A percentile compares a stretch with the other conserved stretches of the same genome.
Evolutionary conservation across 2,113 vertebrate genomes (phyloP).

Genomic region (Gallinago undulata): DNA sequence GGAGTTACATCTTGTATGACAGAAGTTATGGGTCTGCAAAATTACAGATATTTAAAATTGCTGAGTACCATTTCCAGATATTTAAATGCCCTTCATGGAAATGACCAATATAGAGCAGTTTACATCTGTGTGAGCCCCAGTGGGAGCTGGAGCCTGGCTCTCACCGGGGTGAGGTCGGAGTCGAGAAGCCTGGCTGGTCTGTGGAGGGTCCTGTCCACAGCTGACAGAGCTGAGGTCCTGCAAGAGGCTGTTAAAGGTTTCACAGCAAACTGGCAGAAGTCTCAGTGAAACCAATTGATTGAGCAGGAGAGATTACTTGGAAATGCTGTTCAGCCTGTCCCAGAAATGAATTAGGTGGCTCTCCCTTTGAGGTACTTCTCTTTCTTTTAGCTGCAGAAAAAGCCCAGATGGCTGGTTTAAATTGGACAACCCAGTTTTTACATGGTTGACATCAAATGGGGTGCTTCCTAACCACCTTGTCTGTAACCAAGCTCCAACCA

Average conservation of each 20-base stretch:
- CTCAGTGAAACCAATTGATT: not conserved
- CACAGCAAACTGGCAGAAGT: not conserved
- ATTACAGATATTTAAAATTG: not conserved
- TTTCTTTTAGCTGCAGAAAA: not conserved
- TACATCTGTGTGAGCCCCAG: not conserved
- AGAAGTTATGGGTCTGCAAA: not conserved
- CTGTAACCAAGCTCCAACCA: not conserved
- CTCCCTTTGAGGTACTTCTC: not conserved
- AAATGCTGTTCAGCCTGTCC: not conserved
- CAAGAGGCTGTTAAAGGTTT: not conserved
- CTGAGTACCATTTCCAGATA: not conserved
- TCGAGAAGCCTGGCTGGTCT: not conserved
- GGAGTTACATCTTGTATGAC: not conserved
- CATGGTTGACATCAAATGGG: not conserved
- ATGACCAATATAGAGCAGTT: not conserved
- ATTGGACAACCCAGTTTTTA: not conserved
- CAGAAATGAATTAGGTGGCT: not conserved
- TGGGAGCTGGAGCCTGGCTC: not conserved
- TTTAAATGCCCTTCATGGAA: not conserved
- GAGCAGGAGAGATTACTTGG: not conserved
- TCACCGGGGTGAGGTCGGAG: not conserved
- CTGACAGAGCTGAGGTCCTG: not conserved
- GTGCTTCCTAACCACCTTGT: not conserved
- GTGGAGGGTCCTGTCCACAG: not conserved
- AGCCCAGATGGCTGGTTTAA: not conserved